Percentiles rank a stretch among this genome's conserved stretches.
Conservation (phyloP, 2,797 vertebrate genomes). For the Cuniculus paca region DNA sequence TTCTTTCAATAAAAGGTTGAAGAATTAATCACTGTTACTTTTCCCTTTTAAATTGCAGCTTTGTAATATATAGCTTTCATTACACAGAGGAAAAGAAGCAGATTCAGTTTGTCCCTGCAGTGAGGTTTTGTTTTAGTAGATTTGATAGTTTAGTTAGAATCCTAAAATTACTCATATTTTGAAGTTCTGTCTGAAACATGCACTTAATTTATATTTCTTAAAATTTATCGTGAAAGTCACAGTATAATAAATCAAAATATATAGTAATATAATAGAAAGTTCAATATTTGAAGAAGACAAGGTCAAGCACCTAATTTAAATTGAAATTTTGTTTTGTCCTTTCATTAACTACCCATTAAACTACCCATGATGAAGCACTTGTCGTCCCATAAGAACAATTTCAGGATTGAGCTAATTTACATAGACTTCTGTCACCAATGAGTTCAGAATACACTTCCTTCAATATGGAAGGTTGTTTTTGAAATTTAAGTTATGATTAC, state of each 20-base stretch:
- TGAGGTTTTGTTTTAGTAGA: background rate
- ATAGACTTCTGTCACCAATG: background rate
- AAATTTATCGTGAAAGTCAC: background rate
- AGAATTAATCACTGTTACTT: background rate
- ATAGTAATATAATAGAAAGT: background rate
- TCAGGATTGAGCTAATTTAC: background rate
- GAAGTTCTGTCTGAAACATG: background rate
- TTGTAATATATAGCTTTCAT: background rate
- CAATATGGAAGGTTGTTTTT: background rate
- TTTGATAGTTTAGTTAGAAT: background rate
- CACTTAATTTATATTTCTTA: background rate
- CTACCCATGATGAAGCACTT: background rate
- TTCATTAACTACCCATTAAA: background rate
- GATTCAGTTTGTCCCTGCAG: background rate
- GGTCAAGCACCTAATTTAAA: background rate
- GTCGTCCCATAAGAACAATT: background rate
- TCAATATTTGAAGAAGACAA: background rate
- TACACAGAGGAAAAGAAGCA: background rate
- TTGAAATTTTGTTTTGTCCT: background rate
- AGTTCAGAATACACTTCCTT: background rate
- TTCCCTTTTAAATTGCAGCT: background rate
- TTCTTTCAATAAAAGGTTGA: background rate
- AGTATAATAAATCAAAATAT: background rate
- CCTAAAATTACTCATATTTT: background rate
- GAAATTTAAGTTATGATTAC: background rate